These are phyloP conservation scores for Cephalotes varians DNA, from an alignment of 2,888 invertebrate species.

Conservation along the genomic window DNA sequence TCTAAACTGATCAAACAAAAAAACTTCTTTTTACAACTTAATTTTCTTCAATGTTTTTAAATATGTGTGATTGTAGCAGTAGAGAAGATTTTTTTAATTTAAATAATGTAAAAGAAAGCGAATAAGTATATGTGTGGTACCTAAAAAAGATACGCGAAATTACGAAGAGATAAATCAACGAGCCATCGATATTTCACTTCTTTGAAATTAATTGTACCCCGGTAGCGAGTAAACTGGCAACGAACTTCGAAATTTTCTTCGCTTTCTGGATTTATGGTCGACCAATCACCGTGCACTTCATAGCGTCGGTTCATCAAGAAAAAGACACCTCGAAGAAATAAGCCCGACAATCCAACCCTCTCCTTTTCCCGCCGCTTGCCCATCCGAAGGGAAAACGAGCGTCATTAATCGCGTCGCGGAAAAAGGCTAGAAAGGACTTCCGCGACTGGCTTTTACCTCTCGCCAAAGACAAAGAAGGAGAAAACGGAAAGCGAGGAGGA, in stretches of 20 bases:
- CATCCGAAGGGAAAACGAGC: slow-evolving; percentile 69
- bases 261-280: slow-evolving; percentile 48
- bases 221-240: slow-evolving; percentile 14
- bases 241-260: slow-evolving; percentile 32
- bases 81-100: background rate
- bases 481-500: background rate
- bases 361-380: slow-evolving; percentile 37
- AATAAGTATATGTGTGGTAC: background rate
- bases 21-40: background rate
- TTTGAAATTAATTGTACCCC: slow-evolving; percentile 6
- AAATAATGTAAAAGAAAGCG: background rate
- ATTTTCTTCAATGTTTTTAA: background rate
- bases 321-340: slow-evolving; percentile 49
- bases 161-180: background rate
- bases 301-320: slow-evolving; percentile 58
- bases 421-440: slow-evolving; percentile 47
- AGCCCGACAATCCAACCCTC: slow-evolving; percentile 40
- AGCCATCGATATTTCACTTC: slow-evolving; percentile 26
- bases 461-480: slow-evolving; percentile 42
- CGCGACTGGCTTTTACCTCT: slow-evolving; percentile 50
- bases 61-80: background rate
- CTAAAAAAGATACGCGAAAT: background rate
- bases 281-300: slow-evolving; percentile 30
- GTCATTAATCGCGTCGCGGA: slow-evolving; percentile 68
- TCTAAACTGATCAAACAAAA: background rate